A percentile compares a stretch with the other conserved stretches of the same genome.
These are phyloP conservation scores for Drosophila tani DNA, from an alignment of 1,140 invertebrate species.

Conservation along the genomic window DNA sequence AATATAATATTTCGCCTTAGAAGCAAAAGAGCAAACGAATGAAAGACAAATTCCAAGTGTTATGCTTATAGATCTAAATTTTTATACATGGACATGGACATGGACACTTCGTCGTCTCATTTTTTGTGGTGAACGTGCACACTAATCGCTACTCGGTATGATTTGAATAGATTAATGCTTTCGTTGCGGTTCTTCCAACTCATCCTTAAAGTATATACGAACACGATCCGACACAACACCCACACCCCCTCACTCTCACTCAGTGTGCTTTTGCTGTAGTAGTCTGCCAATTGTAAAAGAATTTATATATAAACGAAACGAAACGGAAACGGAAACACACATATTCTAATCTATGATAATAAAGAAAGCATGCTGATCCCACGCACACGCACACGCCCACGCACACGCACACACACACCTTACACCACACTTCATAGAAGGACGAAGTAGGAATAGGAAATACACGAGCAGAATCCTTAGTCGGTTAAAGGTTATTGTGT, in stretches of 20 bases:
- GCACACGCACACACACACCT: not conserved
- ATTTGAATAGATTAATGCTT: constrained; percentile 58
- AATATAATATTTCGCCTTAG: constrained; percentile 85
- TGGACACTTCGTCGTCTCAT: constrained; percentile 60
- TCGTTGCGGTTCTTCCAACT: constrained; percentile 74
- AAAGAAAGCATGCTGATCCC: constrained; percentile 65
- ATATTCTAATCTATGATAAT: constrained; percentile 69
- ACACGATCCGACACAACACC: constrained; percentile 15
- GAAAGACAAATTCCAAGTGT: constrained; percentile 80
- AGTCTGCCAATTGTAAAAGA: constrained; percentile 82
- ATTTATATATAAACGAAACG: constrained; percentile 70
- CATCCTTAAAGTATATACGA: constrained; percentile 36
- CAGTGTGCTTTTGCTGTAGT: constrained; percentile 81
- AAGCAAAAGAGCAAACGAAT: constrained; percentile 76
- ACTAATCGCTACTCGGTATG: constrained; percentile 40
- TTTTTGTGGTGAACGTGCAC: constrained; percentile 53
- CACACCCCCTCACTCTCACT: constrained; percentile 26
- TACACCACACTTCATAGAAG: constrained; percentile 20
- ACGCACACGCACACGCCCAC: constrained; percentile 6
- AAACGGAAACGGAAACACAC: constrained; percentile 42
- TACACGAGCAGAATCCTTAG: constrained; percentile 31
- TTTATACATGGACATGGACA: constrained; percentile 70
- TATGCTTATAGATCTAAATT: constrained; percentile 84
- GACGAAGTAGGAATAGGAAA: constrained; percentile 32
- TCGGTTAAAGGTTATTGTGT: constrained; percentile 30